Evolutionary conservation across 1,140 invertebrate species (phyloP), one percentile per base, ranked within the genome.

Genomic region (Drosophila bocki): DNA sequence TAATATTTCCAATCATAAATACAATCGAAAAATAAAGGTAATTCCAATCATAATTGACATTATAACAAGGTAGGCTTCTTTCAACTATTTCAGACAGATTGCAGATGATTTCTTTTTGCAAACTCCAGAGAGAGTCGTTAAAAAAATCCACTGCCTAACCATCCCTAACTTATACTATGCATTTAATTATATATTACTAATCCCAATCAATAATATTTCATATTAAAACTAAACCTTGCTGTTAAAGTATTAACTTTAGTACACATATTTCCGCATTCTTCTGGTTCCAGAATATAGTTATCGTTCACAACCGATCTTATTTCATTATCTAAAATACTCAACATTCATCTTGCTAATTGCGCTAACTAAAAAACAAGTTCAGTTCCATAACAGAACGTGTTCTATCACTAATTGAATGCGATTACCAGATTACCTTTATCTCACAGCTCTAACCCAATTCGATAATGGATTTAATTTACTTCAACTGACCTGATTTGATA

Each of bases 1-100:
- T 71, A 72, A 71, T 60, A 71, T 59, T 72, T 72, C 53, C 67
- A 72, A 72, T 72, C 67, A 72, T 72, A 72, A 72, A 42, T 22
- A 37, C 29, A 50, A 39, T 17, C 35, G 63, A 37, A 15, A 51
- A 39, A 26, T 6, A 47, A 26, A 39, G 35, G 35, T 29, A 19
- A 59, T 71, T 58, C 22, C 37, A 37, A 72, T 59, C 65, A 59
- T 41, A 71, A 50, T 59, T 37, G 32, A 71, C 51, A 70, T 41
- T 37, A n/a, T 39, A 54, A 26, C 42, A 57, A 67, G 32, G 32
- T 13, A 33, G 33, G 61, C 8, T 29, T 19, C 12, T 22, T 7
- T 3, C 0, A 33, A 12, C 29, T 60, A 57, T 60, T 53, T 65
- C 7, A 7, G 39, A 41, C 15, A 33, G 9, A 11, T n/a, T n/a